Evolutionary conservation across 2,888 invertebrate genomes (phyloP).

Genomic region (Ariolimax columbianus): DNA sequence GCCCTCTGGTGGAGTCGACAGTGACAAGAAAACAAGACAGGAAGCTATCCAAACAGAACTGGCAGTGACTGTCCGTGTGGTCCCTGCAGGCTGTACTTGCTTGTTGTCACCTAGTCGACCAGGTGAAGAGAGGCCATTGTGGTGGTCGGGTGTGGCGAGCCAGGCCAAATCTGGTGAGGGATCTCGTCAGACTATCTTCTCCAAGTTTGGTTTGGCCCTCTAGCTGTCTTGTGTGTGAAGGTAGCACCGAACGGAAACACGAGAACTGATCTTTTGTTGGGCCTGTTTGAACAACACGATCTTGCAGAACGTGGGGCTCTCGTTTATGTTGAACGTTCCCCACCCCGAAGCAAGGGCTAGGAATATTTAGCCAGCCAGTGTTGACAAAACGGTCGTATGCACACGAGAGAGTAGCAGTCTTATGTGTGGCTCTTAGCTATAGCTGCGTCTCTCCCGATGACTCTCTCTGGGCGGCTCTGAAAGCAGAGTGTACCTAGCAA

Average conservation of each 20-base stretch:
- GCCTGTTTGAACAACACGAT: constrained; percentile 25
- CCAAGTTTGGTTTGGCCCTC: constrained; percentile 33
- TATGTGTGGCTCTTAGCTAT: background rate
- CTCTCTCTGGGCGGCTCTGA: background rate
- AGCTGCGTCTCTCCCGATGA: background rate
- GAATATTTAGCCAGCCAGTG: constrained; percentile 36
- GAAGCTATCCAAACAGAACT: no score
- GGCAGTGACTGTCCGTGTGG: no score
- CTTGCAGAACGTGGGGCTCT: background rate
- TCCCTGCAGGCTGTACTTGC: no score
- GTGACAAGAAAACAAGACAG: no score
- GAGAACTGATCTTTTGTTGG: constrained; percentile 29
- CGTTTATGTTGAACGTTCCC: constrained; percentile 37
- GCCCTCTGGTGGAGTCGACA: no score
- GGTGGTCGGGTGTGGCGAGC: constrained; percentile 10
- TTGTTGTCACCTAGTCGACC: constrained; percentile 30
- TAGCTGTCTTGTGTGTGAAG: constrained; percentile 17
- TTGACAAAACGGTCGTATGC: constrained; percentile 38
- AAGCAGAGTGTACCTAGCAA: constrained; percentile 6
- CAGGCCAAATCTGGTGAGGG: background rate
- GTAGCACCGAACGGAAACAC: constrained; percentile 29
- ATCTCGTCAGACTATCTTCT: constrained; percentile 26
- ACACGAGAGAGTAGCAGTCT: background rate
- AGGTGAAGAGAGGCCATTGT: constrained; percentile 24
- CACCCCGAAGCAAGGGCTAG: background rate